A percentile compares a stretch with the other conserved stretches of the same genome.
Conservation (phyloP, 2,888 invertebrate species). For the Neoscelio sp. region DNA sequence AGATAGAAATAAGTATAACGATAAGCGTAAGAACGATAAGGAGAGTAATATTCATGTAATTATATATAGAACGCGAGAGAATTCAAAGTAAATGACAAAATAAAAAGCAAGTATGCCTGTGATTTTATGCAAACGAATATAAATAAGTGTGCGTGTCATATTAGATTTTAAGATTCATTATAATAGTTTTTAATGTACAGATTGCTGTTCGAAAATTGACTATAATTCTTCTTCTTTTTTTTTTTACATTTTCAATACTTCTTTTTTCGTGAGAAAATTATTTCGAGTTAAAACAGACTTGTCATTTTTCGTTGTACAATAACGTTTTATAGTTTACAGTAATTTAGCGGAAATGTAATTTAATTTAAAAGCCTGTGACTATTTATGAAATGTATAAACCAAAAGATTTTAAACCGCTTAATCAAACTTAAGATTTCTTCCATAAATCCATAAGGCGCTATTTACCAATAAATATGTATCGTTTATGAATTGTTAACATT, state of each 20-base stretch:
- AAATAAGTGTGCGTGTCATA: conserved; percentile 59
- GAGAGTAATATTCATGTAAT: conserved; percentile 62
- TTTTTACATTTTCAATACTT: conserved; percentile 26
- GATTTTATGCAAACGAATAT: conserved; percentile 64
- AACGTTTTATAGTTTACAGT: conserved; percentile 32
- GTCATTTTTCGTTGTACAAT: conserved; percentile 26
- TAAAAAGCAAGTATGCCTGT: conserved; percentile 63
- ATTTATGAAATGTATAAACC: conserved; percentile 40
- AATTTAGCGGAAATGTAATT: conserved; percentile 26
- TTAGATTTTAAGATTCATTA: conserved; percentile 60
- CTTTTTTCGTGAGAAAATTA: conserved; percentile 40
- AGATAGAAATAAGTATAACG: conserved; percentile 56
- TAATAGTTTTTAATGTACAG: conserved; percentile 61
- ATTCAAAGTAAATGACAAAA: conserved; percentile 35
- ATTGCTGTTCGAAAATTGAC: conserved; percentile 69
- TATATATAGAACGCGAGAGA: conserved; percentile 50
- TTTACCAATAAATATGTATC: conserved; percentile 52
- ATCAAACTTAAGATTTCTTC: conserved; percentile 63
- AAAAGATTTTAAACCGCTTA: conserved; percentile 35
- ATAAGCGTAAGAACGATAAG: conserved; percentile 53
- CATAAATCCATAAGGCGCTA: conserved; percentile 65
- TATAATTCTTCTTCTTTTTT: conserved; percentile 30
- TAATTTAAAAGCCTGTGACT: conserved; percentile 24
- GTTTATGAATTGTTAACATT: conserved; percentile 61
- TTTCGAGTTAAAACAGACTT: conserved; percentile 15